Evolutionary conservation across 2,888 invertebrate species (phyloP).

Genomic region (Autographa gamma): DNA sequence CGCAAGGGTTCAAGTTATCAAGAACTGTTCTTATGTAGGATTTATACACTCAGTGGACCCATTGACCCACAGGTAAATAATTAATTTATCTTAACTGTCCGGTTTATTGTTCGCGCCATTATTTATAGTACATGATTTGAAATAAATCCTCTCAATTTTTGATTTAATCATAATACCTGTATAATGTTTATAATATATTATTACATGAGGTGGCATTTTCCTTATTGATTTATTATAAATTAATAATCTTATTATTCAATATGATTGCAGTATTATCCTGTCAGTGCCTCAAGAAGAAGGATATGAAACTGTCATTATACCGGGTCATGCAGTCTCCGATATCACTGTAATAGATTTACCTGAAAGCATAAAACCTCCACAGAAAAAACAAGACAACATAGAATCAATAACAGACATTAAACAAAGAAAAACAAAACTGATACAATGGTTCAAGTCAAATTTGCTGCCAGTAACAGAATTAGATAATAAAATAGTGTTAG

Average conservation of each 20-base stretch:
- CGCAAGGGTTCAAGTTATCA: conserved; percentile 72
- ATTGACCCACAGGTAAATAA: conserved; percentile 74
- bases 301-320: conserved; percentile 72
- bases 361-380: conserved; percentile 57
- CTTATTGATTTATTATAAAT: no score
- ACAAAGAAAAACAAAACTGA: conserved; percentile 68
- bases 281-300: conserved; percentile 65
- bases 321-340: conserved; percentile 76
- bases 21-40: conserved; percentile 68
- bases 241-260: neutral
- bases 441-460: conserved; percentile 78
- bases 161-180: no score
- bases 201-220: no score
- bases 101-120: neutral
- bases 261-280: conserved; percentile 78
- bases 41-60: conserved; percentile 81
- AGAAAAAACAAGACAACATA: conserved; percentile 45
- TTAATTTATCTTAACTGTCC: neutral
- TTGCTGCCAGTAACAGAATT: conserved; percentile 73
- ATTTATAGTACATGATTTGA: neutral
- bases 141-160: no score
- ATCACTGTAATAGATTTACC: conserved; percentile 59
- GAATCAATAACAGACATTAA: conserved; percentile 56
- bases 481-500: conserved; percentile 74
- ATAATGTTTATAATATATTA: no score